Evolutionary conservation across 2,113 vertebrate species (phyloP).

Genomic region (Centrocercus urophasianus): DNA sequence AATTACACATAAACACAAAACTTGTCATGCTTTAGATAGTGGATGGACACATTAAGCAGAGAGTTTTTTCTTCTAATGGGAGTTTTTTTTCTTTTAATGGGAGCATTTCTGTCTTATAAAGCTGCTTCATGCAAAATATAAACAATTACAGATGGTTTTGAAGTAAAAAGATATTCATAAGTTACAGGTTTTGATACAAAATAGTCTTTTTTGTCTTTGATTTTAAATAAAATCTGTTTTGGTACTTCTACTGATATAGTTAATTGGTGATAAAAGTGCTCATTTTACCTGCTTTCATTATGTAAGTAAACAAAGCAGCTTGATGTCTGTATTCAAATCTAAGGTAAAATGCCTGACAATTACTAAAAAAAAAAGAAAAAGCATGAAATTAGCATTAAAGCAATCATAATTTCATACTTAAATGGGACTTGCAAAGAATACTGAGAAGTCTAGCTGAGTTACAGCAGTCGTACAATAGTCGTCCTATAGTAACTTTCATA

Average conservation of each 20-base stretch:
- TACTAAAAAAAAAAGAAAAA: neutral
- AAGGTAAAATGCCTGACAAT: neutral
- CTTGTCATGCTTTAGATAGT: neutral
- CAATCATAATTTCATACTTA: neutral
- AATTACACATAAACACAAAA: neutral
- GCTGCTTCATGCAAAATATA: neutral
- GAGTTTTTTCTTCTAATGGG: neutral
- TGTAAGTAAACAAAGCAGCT: neutral
- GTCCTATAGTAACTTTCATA: neutral
- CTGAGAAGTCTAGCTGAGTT: neutral
- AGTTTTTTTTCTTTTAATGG: neutral
- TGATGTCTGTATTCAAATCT: constrained; percentile 1
- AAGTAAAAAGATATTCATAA: neutral
- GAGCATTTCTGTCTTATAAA: neutral
- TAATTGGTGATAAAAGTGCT: neutral
- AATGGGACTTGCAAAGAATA: neutral
- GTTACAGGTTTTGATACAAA: neutral
- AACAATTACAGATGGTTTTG: neutral
- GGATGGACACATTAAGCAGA: neutral
- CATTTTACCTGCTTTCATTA: neutral
- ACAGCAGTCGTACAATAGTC: neutral
- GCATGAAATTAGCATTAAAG: neutral
- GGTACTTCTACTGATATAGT: neutral
- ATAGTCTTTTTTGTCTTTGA: neutral
- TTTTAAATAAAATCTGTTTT: neutral